Base-by-base conservation (phyloP, 2,888 invertebrate genomes). In the Oasisia sp. region DNA sequence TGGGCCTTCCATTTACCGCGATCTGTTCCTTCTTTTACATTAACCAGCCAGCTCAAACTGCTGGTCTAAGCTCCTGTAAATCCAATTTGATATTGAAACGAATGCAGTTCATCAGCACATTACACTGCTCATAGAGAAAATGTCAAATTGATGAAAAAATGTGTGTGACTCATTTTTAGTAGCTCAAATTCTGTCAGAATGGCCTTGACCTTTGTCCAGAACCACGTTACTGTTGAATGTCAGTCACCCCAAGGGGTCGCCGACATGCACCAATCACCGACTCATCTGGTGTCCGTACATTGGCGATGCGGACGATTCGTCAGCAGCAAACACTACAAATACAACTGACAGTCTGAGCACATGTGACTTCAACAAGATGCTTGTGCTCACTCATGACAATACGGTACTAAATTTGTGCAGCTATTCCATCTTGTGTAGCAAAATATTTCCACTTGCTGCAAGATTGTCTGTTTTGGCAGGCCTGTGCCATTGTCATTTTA, bases 261-360 rank as follows among this genome's bases (percentile, higher is more conserved):
- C 95, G 19, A 94, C 96, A 0, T 97, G 97, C 58, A 97, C 97
- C 93, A 97, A 97, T 95, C 97, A 98, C 94, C 97, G 98, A 94
- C 97, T 99, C 90, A 98, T 98, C 95, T 99, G 99, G 99, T 99
- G 99, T 95, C 98, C 99, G 0, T 99, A 98, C 97, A 97, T 98
- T 93, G 98, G 98, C 0, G 96, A 96, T 32, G 96, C 96, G 32
- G 95, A 95, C 50, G 95, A 94, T 45, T 94, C 95, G 11, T 97
- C 97, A 90, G 94, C 94, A 27, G 93, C 58, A 12, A 95, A 95
- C 89, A 94, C 94, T 3, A 94, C 94, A n/a, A 95, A 95, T 50
- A 94, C 94, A 3, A 94, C 94, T 9, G 98, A 98, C 94, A 92
- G 92, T 19, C 97, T 97, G 32, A 98, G 98, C 12, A 94, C 94